Base-by-base conservation (phyloP, 2,888 invertebrate genomes). In the Pterobdella sp. region DNA sequence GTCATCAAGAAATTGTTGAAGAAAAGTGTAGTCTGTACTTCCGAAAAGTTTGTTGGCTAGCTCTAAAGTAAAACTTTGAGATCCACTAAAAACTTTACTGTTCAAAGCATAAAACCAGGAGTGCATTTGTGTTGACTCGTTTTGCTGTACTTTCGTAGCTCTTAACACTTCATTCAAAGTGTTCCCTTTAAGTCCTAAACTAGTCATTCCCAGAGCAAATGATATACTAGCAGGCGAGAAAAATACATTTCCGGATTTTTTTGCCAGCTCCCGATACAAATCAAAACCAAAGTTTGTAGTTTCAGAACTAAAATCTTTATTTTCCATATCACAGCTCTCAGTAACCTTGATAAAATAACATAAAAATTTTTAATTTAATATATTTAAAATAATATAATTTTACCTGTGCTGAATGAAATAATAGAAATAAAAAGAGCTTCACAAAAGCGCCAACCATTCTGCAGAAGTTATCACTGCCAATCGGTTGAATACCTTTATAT, bases 201-300 rank as follows among this genome's bases (percentile, higher is more conserved):
- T 80, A 26, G 82, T 80, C 82, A 85, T 83, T 42, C 82, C 79
- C 74, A 85, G 77, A n/a, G 83, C 83, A 26, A 81, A 79, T 49
- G 81, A 80, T 37, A 85, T 80, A 74, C 84, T 83, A 74, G 82
- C 78, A 0, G 85, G 84, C 0, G 85, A 84, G 73, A 83, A 77
- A 74, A 84, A 82, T 32, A 77, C 32, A 66, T 77, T 77, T 26
- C 72, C 64, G 1, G 34, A 66, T 18, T 32, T 34, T 1, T 37
- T 26, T 14, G 32, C 42, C 29, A 76, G 22, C 31, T 77, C 67
- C 32, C 76, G 76, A 72, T 75, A 77, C 14, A 77, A 66, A 34
- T 73, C 67, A 22, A 73, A 22, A 1, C 74, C 74, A 65, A 77
- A 77, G 1, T 49, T 35, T 32, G 52, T 75, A 69, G 3, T 26